Base-by-base conservation (phyloP, 1,140 invertebrate species). In the Ectropis grisescens region DNA sequence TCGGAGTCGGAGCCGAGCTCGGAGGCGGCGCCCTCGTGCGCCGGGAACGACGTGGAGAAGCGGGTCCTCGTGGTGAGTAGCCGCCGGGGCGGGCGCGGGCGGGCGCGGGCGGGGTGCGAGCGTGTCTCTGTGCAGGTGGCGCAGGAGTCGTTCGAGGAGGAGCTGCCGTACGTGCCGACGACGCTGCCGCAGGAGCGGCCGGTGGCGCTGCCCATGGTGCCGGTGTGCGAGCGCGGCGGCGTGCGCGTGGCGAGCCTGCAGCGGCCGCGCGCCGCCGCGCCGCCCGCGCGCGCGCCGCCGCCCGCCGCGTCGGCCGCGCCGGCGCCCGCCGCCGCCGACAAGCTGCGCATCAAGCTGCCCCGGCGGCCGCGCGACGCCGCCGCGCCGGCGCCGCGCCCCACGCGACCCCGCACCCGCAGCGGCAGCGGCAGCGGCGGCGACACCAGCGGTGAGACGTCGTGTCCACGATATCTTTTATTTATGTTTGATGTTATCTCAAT, bases 101-200 rank as follows among this genome's bases (percentile, higher is more conserved):
- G n/a, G n/a, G n/a, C n/a, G n/a, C n/a, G n/a, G n/a, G n/a, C n/a
- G n/a, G n/a, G n/a, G n/a, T n/a, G n/a, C n/a, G n/a, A 89, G 33
- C 92, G 93, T 35, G 88, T 90, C 1, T 84, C 95, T 13, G 89
- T 92, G 2, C 85, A 90, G 16, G 8, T 3, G 16, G 16, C 8
- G 27, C 91, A 93, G 48, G 92, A 93, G 48, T 93, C 92, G 6
- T 92, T 94, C 47, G 93, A 95, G 41, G 92, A 93, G 35, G 93
- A 95, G 78, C 78, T 95, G 53, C 93, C 93, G 1, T 94, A 93
- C 57, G 87, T 95, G 41, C 92, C 93, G 24, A 95, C 93, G 2
- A 95, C 93, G 19, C 69, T 95, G 35, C 93, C 93, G 9, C 82
- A 89, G 59, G 93, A 95, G 79, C 88, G 93, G 28, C 91, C 93